phyloP scores from a whole-genome alignment of 2,113 vertebrate species.

The Mixornis gularis region DNA sequence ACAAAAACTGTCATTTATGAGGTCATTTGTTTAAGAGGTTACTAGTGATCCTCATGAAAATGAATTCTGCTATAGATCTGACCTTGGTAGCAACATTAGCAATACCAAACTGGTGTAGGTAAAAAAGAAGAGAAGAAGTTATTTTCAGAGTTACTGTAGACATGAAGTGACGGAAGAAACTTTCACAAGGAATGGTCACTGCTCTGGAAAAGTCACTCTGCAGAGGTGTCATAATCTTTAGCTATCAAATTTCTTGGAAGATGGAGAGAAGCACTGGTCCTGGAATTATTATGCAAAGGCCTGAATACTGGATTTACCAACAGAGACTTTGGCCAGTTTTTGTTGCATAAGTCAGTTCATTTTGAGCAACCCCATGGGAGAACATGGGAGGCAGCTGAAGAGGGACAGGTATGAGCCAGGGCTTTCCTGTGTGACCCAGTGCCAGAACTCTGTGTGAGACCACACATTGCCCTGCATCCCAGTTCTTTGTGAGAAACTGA shows the following conservation, averaged over 20 bases:
- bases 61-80: neutral
- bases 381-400: neutral
- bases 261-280: neutral
- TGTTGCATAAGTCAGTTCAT: neutral
- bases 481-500: neutral
- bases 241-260: conserved; percentile 36
- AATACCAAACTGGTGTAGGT: neutral
- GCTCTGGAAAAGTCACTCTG: neutral
- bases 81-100: neutral
- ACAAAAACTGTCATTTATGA: neutral
- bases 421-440: neutral
- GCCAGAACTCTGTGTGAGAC: neutral
- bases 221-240: neutral
- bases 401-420: neutral
- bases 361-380: neutral
- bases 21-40: neutral
- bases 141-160: neutral
- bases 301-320: neutral
- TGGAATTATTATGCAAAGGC: conserved; percentile 28
- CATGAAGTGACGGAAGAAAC: neutral
- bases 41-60: neutral
- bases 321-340: neutral
- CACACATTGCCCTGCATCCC: neutral
- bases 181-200: neutral
- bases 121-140: neutral